Evolutionary conservation across 2,113 vertebrate species (phyloP).

Genomic region (Columbina picui): DNA sequence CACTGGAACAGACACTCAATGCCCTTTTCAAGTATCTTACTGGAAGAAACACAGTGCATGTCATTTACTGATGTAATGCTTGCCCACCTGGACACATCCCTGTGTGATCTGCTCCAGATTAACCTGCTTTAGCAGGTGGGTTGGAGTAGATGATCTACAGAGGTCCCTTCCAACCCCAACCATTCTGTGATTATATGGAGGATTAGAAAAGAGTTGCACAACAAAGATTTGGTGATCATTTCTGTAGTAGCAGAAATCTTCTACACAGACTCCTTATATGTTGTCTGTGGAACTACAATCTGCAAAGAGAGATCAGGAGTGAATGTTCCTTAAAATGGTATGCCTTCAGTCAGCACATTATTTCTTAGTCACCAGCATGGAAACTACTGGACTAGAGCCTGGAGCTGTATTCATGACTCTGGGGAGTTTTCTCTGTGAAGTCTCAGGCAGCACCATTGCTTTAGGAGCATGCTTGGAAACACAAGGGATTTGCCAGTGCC

Average conservation of each 20-base stretch:
- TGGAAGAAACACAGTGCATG: neutral
- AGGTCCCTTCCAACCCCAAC: too few relatives aligned
- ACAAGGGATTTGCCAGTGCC: neutral
- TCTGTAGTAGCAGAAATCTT: neutral
- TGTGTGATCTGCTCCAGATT: too few relatives aligned
- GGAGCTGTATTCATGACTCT: neutral
- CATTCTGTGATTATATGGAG: neutral
- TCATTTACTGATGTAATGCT: neutral
- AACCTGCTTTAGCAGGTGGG: too few relatives aligned
- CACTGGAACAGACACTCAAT: neutral
- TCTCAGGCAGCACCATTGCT: rapidly evolving
- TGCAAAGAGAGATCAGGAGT: neutral
- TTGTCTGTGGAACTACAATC: neutral
- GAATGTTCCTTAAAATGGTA: neutral
- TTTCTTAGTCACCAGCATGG: neutral
- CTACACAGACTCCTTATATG: neutral
- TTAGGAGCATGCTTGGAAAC: neutral
- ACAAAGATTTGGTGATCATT: neutral
- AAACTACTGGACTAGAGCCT: neutral
- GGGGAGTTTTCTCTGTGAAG: neutral
- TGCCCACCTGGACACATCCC: neutral
- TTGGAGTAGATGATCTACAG: too few relatives aligned
- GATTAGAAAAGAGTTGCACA: neutral
- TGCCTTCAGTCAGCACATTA: neutral
- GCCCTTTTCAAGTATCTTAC: neutral